phyloP scores from a whole-genome alignment of 2,797 vertebrate genomes.

The Threskiornis aethiopicus region DNA sequence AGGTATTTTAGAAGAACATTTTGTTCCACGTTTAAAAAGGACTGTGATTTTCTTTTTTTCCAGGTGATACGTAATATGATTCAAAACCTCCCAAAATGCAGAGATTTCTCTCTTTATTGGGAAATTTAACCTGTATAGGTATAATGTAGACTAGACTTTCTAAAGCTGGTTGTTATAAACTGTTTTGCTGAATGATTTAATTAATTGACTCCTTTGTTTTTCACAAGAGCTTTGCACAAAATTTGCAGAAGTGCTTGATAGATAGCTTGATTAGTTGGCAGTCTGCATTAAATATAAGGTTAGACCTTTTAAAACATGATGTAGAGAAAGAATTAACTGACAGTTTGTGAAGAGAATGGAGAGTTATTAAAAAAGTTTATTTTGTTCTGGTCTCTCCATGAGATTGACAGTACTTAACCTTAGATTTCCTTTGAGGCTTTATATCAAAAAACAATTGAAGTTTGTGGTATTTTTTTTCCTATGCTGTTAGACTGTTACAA shows the following conservation, averaged over 20 bases:
- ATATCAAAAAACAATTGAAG: background rate
- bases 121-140: background rate
- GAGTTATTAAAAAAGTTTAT: background rate
- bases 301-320: background rate
- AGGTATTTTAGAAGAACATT: background rate
- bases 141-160: background rate
- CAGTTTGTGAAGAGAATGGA: background rate
- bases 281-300: background rate
- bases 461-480: background rate
- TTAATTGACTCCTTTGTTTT: background rate
- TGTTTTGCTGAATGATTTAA: background rate
- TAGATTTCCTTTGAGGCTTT: background rate
- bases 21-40: background rate
- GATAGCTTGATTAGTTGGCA: background rate
- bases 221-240: background rate
- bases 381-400: background rate
- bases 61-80: background rate
- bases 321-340: background rate
- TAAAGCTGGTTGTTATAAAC: background rate
- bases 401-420: background rate
- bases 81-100: background rate
- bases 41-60: background rate
- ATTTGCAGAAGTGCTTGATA: background rate
- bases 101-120: background rate
- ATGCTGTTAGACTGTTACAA: background rate